Percentiles rank a stretch among this genome's conserved stretches.
These are phyloP conservation scores for Varroa destructor DNA, from an alignment of 1,140 invertebrate genomes.

Conservation along the genomic window DNA sequence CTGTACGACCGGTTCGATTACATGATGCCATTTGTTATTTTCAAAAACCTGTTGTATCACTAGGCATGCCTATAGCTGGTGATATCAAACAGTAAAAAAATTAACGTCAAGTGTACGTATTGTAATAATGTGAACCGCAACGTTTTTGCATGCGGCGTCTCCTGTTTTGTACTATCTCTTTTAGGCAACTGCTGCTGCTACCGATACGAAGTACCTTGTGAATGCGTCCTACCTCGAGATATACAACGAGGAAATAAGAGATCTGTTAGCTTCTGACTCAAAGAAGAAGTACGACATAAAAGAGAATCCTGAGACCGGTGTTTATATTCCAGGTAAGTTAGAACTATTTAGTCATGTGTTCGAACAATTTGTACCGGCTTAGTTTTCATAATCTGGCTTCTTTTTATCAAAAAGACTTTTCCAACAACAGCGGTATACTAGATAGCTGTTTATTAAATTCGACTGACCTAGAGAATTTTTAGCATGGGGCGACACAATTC, in stretches of 20 bases:
- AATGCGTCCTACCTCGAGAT: slow-evolving; percentile 85
- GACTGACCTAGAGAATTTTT: no score
- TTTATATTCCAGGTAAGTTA: slow-evolving; percentile 56
- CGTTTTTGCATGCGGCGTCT: no score
- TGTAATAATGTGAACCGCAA: no score
- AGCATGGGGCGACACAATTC: no score
- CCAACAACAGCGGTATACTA: no score
- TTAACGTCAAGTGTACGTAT: no score
- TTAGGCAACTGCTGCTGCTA: slow-evolving; percentile 69
- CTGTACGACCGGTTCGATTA: no score
- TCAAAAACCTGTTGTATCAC: no score
- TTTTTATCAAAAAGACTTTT: neutral
- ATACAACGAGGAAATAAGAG: slow-evolving; percentile 75
- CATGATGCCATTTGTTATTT: no score
- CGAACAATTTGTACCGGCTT: slow-evolving; percentile 21
- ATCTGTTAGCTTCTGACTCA: slow-evolving; percentile 54
- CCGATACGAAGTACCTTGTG: slow-evolving; percentile 66
- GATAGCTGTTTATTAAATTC: no score
- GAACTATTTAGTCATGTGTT: neutral
- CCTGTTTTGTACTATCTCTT: slow-evolving; percentile 54
- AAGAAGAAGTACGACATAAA: slow-evolving; percentile 59
- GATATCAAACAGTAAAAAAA: no score
- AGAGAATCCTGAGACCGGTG: slow-evolving; percentile 62
- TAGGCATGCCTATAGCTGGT: no score
- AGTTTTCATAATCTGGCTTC: slow-evolving; percentile 14